phyloP scores from a whole-genome alignment of 2,888 invertebrate species.

The Conistra vaccinii region DNA sequence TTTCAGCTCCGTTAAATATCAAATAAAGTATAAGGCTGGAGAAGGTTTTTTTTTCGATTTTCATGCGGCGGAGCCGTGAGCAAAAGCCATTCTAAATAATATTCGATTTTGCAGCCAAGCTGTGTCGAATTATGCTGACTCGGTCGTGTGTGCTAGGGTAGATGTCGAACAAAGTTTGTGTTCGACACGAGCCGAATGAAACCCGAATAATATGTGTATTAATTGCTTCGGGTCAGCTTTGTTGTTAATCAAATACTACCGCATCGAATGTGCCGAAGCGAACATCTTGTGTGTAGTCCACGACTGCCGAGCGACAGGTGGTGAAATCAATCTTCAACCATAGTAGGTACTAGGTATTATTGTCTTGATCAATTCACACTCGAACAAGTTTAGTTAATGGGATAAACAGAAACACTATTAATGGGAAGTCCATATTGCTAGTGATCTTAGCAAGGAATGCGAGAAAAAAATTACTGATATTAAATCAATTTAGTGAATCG shows the following conservation, averaged over 20 bases:
- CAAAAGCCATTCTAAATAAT: neutral
- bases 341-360: fast-evolving
- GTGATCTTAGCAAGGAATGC: slow-evolving; percentile 6
- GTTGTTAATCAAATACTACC: neutral
- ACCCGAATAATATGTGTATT: too few species aligned
- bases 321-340: neutral
- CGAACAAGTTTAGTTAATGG: neutral
- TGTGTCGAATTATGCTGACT: neutral
- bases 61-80: neutral
- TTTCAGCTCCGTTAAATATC: neutral
- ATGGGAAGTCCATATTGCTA: neutral
- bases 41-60: neutral
- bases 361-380: neutral
- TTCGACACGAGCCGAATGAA: neutral
- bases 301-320: neutral
- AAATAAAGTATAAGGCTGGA: neutral
- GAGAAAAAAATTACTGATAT: neutral
- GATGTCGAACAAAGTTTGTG: neutral
- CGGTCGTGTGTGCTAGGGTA: too few species aligned
- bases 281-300: neutral
- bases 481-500: slow-evolving; percentile 1
- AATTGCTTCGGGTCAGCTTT: too few species aligned
- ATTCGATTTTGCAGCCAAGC: neutral
- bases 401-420: neutral
- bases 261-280: neutral